Evolutionary conservation across 2,888 invertebrate genomes (phyloP).

Genomic region (Agriopis marginaria): DNA sequence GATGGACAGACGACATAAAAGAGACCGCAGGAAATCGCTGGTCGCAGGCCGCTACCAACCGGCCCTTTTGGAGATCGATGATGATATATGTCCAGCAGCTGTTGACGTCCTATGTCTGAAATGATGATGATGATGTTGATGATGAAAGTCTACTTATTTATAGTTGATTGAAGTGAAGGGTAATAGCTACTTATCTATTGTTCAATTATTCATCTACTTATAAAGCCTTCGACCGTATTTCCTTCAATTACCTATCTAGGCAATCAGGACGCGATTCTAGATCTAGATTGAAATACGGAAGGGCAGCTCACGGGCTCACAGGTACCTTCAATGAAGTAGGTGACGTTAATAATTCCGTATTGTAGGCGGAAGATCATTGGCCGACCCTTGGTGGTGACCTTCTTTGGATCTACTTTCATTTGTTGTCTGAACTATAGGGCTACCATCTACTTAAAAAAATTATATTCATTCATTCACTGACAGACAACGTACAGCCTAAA

Average conservation of each 20-base stretch:
- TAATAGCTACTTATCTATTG: not conserved
- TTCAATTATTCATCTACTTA: not conserved
- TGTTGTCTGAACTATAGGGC: constrained; percentile 7
- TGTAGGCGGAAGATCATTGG: constrained; percentile 47
- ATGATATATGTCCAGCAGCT: too few relatives aligned
- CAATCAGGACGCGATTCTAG: constrained; percentile 23
- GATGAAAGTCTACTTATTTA: too few relatives aligned
- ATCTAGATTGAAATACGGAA: constrained; percentile 30
- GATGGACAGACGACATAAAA: too few relatives aligned
- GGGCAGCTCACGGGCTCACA: not conserved
- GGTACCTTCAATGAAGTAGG: constrained; percentile 19
- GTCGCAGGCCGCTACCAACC: too few relatives aligned
- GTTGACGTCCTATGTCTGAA: too few relatives aligned
- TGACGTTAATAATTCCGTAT: constrained; percentile 31
- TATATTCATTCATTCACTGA: too few relatives aligned
- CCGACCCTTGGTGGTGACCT: constrained; percentile 57
- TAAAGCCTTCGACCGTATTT: constrained; percentile 11
- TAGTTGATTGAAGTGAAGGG: not conserved
- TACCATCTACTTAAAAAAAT: not conserved
- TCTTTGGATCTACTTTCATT: constrained; percentile 34
- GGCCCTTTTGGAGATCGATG: too few relatives aligned
- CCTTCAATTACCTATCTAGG: constrained; percentile 18
- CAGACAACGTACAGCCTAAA: too few relatives aligned
- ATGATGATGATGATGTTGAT: too few relatives aligned
- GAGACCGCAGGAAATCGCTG: too few relatives aligned